Evolutionary conservation across 1,140 invertebrate genomes (phyloP), one percentile per base, ranked within the genome.

Genomic region (Zaprionus nigranus): DNA sequence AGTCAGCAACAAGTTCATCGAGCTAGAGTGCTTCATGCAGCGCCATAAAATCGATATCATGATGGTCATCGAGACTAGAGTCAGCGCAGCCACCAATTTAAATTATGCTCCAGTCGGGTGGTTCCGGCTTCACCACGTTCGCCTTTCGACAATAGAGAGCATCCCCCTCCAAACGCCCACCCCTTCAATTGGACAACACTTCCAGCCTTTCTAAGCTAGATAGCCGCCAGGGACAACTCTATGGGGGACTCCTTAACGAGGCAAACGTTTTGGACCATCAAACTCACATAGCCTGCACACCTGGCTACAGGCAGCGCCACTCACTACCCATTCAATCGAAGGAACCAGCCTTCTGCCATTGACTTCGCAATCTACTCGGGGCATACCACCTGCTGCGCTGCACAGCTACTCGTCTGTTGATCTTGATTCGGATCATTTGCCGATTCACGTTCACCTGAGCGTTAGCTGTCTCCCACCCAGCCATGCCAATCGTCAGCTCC

Each of bases 241-340:
- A n/a, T n/a, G n/a, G n/a, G n/a, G n/a, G n/a, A n/a, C n/a, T n/a
- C n/a, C n/a, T n/a, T n/a, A 70, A 6, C 13, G 64, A 20, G 64
- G 64, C 13, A 67, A 24, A 24, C 24, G 24, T 0, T 24, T 3
- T 24, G 24, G 24, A 24, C 24, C 24, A 24, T 24, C 3, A 24
- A 24, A 0, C 2, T 38, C 53, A 6, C 26, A 17, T 0, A 1
- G 12, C 0, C 13, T 5, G 3, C 43, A 74, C 4, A 34, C 0
- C 5, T 74, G 1, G 71, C 71, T 0, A 74, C 71, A 1, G 71
- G 71, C 0, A 58, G 57, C 0, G 56, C 71, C 1, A 74, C 71
- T 0, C 71, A 74, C 40, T 68, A 5, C 9, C 71, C 71, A 0
- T 68, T 17, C 2, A 40, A 40, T 2, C 3, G 12, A 17, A 66